These are phyloP conservation scores for Collichthys lucidus DNA, from an alignment of 2,113 vertebrate genomes.

Conservation along the genomic window DNA sequence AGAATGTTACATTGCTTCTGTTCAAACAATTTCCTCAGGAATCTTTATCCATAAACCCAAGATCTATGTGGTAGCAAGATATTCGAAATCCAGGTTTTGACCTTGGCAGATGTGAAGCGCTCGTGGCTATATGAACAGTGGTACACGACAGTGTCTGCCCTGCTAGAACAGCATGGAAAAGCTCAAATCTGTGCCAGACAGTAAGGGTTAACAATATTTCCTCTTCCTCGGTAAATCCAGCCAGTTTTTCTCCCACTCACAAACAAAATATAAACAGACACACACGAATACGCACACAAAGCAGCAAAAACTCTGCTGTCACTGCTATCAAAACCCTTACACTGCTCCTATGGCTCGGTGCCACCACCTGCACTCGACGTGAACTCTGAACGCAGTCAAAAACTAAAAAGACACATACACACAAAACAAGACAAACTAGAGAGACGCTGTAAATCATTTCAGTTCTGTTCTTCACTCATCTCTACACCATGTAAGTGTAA, in stretches of 20 bases:
- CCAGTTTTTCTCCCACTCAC: constrained; percentile 55
- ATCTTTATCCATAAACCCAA: constrained; percentile 56
- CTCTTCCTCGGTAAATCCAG: constrained; percentile 49
- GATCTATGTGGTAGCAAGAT: constrained; percentile 44
- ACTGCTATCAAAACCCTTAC: constrained; percentile 52
- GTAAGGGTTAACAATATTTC: constrained; percentile 35
- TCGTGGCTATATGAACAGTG: constrained; percentile 29
- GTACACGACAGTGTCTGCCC: not conserved
- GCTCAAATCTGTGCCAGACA: constrained; percentile 27
- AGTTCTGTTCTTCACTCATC: constrained; percentile 84
- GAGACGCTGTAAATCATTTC: constrained; percentile 65
- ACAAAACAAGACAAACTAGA: constrained; percentile 28
- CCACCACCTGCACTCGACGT: constrained; percentile 68
- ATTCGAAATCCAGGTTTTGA: constrained; percentile 18
- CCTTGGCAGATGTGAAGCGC: constrained; percentile 29
- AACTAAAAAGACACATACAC: constrained; percentile 23
- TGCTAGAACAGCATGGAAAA: constrained; percentile 23
- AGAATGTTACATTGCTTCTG: constrained; percentile 55
- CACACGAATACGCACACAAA: constrained; percentile 46
- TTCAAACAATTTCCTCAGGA: constrained; percentile 77
- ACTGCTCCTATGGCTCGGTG: constrained; percentile 54
- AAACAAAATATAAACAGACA: constrained; percentile 34
- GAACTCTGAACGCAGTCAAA: constrained; percentile 69
- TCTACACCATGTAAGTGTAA: constrained; percentile 91
- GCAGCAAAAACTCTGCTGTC: constrained; percentile 48